phyloP scores from a whole-genome alignment of 2,113 vertebrate species.

The Anseranas semipalmata region DNA sequence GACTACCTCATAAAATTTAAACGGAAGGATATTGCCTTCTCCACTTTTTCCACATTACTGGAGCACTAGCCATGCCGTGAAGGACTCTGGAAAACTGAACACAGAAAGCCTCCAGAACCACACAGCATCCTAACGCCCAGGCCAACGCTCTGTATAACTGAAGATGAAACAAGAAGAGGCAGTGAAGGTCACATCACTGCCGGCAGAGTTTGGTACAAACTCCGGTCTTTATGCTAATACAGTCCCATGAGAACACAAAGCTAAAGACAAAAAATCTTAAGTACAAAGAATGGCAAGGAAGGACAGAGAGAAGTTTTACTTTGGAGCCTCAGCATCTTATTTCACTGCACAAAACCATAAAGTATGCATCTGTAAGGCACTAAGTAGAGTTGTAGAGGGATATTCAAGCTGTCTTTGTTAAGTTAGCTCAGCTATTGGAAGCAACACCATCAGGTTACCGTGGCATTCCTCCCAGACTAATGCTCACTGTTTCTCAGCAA shows the following conservation, averaged over 20 bases:
- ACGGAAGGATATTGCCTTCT: neutral
- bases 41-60: neutral
- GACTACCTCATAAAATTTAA: neutral
- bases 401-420: neutral
- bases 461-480: neutral
- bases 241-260: neutral
- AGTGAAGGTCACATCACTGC: neutral
- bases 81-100: neutral
- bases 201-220: neutral
- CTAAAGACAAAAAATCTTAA: neutral
- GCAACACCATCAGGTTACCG: neutral
- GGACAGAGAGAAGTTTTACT: neutral
- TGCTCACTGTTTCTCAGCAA: neutral
- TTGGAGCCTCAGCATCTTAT: neutral
- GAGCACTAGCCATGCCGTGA: accelerated
- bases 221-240: neutral
- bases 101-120: neutral
- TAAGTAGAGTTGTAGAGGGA: neutral
- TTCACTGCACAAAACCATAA: neutral
- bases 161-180: neutral
- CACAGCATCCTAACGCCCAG: neutral
- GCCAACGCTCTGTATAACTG: neutral
- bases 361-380: neutral
- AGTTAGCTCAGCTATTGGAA: neutral
- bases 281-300: neutral